Conservation (phyloP, 2,113 vertebrate genomes). For the Gambusia affinis region DNA sequence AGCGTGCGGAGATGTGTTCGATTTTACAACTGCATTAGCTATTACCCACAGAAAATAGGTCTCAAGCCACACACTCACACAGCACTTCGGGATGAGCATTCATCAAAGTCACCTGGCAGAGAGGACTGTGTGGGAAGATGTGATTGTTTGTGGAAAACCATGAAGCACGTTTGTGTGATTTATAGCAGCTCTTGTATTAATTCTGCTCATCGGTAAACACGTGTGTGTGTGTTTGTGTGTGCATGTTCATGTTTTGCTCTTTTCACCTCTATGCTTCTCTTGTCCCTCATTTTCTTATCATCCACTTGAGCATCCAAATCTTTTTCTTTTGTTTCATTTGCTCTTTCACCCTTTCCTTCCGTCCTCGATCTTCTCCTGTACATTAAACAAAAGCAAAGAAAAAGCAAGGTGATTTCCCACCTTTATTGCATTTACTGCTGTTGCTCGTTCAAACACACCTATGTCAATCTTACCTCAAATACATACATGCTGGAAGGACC, state of each 20-base stretch:
- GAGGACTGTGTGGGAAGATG: constrained; percentile 57
- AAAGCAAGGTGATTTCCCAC: neutral
- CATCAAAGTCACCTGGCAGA: constrained; percentile 66
- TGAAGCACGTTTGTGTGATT: constrained; percentile 55
- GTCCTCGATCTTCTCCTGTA: constrained; percentile 71
- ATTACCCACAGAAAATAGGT: constrained; percentile 24
- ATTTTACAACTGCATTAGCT: constrained; percentile 26
- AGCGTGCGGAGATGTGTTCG: constrained; percentile 28
- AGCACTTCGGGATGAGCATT: constrained; percentile 52
- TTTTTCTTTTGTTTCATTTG: constrained; percentile 63
- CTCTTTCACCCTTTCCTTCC: constrained; percentile 53
- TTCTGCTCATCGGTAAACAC: constrained; percentile 25
- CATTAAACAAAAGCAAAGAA: constrained; percentile 21
- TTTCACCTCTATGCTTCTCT: constrained; percentile 71
- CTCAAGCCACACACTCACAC: constrained; percentile 33
- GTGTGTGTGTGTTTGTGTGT: constrained; percentile 5
- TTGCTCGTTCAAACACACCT: constrained; percentile 6
- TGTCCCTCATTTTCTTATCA: constrained; percentile 52
- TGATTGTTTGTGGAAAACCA: constrained; percentile 65
- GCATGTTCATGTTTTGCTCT: constrained; percentile 1
- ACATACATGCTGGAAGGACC: constrained; percentile 80
- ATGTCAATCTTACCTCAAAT: constrained; percentile 68
- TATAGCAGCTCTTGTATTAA: constrained; percentile 33
- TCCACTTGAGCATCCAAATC: constrained; percentile 71
- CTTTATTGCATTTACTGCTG: constrained; percentile 7